A percentile compares a stretch with the other conserved stretches of the same genome.
phyloP scores from a whole-genome alignment of 2,797 vertebrate species.

The Coreius guichenoti region DNA sequence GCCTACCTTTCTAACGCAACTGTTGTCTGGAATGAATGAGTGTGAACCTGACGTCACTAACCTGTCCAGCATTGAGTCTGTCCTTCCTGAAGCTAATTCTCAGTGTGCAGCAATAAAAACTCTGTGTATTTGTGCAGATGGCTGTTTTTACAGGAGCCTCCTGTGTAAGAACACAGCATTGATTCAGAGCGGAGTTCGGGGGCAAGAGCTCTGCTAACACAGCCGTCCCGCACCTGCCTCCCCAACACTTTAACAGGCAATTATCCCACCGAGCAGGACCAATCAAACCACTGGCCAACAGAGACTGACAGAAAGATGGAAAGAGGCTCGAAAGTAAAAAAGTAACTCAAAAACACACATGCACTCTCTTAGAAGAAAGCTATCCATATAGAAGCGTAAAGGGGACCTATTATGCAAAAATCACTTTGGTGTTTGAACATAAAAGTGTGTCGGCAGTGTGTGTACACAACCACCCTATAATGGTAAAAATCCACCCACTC shows the following conservation, averaged over 20 bases:
- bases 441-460: no score
- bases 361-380: no score
- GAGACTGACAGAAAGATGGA: neutral
- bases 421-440: no score
- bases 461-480: no score
- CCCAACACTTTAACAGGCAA: conserved; percentile 62
- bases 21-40: conserved; percentile 55
- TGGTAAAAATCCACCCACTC: no score
- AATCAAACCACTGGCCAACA: conserved; percentile 52
- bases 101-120: conserved; percentile 63
- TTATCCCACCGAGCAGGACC: conserved; percentile 57
- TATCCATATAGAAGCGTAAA: no score
- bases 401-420: no score
- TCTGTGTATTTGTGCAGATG: conserved; percentile 60
- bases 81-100: conserved; percentile 53
- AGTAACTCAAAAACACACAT: no score
- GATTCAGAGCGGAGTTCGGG: conserved; percentile 51
- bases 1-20: conserved; percentile 48
- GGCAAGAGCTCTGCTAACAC: conserved; percentile 33
- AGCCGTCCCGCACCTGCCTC: conserved; percentile 63
- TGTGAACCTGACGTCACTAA: conserved; percentile 46
- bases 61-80: conserved; percentile 52
- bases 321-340: no score
- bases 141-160: conserved; percentile 61
- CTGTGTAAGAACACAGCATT: conserved; percentile 62